Conservation (phyloP, 2,888 invertebrate species). For the Stenotaenia linearis region DNA sequence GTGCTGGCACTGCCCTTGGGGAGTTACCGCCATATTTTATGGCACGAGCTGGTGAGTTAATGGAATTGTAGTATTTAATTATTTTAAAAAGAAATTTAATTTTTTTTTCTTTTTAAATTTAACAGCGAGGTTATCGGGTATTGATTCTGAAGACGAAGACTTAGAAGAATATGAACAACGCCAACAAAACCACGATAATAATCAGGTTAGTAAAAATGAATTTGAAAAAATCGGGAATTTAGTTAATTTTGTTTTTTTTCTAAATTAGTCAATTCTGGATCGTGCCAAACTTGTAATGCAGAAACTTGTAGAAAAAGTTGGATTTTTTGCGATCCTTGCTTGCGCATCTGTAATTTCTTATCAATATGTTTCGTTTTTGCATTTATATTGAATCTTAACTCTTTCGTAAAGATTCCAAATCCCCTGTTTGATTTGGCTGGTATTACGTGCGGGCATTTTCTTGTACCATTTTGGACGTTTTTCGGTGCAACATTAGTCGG, state of each 20-base stretch:
- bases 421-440: slow-evolving; percentile 98
- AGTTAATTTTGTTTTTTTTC: slow-evolving; percentile 19
- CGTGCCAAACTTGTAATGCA: slow-evolving; percentile 79
- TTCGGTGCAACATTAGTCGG: slow-evolving; percentile 98
- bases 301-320: slow-evolving; percentile 83
- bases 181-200: not conserved
- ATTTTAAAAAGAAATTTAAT: no score
- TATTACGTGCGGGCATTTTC: slow-evolving; percentile 95
- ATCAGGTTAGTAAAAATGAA: not conserved
- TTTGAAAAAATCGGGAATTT: not conserved
- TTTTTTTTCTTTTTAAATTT: not conserved
- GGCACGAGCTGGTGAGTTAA: slow-evolving; percentile 69
- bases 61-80: not conserved
- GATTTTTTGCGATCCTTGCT: slow-evolving; percentile 91
- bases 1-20: slow-evolving; percentile 85
- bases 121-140: slow-evolving; percentile 47
- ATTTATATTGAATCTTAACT: not conserved
- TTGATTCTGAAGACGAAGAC: slow-evolving; percentile 59
- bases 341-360: slow-evolving; percentile 72
- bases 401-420: slow-evolving; percentile 76
- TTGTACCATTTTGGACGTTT: slow-evolving; percentile 99
- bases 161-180: slow-evolving; percentile 64
- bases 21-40: slow-evolving; percentile 99
- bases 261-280: slow-evolving; percentile 56
- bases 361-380: not conserved